Conservation (phyloP, 2,797 vertebrate genomes). For the Tangara arthus region DNA sequence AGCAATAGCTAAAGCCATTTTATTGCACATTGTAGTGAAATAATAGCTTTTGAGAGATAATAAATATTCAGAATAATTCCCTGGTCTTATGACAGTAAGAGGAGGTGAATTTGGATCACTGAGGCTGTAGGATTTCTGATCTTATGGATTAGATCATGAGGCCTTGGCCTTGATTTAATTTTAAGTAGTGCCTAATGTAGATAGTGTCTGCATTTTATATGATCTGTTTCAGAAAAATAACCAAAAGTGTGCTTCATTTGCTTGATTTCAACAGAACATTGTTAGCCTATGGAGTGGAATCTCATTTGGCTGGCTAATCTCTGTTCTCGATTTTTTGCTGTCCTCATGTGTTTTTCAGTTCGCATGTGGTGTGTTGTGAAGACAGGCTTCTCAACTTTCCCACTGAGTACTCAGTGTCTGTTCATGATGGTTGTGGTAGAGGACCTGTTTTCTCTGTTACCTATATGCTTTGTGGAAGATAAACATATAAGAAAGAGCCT, state of each 20-base stretch:
- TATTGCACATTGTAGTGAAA: not conserved
- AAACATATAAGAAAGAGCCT: not conserved
- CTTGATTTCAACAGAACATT: not conserved
- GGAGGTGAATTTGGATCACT: not conserved
- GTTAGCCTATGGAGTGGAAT: not conserved
- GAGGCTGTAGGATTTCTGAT: not conserved
- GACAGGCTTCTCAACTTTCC: not conserved
- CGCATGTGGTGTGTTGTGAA: not conserved
- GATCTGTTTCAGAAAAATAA: not conserved
- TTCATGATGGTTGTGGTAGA: not conserved
- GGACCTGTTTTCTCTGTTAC: not conserved
- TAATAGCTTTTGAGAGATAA: not conserved
- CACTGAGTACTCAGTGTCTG: fast-evolving
- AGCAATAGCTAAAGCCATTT: not conserved
- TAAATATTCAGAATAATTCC: not conserved
- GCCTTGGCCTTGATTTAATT: not conserved
- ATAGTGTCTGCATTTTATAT: not conserved
- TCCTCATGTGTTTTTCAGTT: not conserved
- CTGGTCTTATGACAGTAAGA: not conserved
- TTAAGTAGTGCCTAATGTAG: not conserved
- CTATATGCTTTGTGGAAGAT: not conserved
- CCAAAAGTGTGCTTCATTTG: not conserved
- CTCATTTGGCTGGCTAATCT: not conserved
- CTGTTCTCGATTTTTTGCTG: not conserved
- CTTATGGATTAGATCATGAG: not conserved